Base-by-base conservation (phyloP, 2,797 vertebrate species). In the Neosalanx taihuensis region DNA sequence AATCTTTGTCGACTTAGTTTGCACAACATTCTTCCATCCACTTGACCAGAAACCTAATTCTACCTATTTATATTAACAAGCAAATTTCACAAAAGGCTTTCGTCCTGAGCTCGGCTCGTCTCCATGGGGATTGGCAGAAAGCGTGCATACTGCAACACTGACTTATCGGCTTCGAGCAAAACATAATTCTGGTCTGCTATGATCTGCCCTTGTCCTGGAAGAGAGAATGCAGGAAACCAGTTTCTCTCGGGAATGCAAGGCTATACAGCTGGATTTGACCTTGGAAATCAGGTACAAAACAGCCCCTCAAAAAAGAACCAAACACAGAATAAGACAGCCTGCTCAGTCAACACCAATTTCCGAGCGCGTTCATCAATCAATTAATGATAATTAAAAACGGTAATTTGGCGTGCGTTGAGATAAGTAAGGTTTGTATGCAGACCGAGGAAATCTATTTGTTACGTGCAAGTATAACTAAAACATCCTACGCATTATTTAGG, bases 231-330 rank as follows among this genome's bases (percentile, higher is more conserved):
- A 46, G 9, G 41, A 46, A 46, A 46, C 41, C 41, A 12, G 41
- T 12, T 46, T 17, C 3, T 61, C 69, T 33, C 76, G 84, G 88
- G 87, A 91, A 90, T 90, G 86, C 49, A 72, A 84, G 77, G 75
- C 74, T 66, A 41, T 66, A 41, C 67, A 64, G 78, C 72, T 59
- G 66, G 75, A 83, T 76, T 72, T 70, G 72, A 80, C 75, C 63
- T 23, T 41, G 6, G 68, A 76, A 72, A 71, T 63, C 71, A 75
- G 33, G 61, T 72, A 60, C 35, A 70, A 73, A 57, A 31, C 60
- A 56, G 37, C 67, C 15, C 9, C 46, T 12, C 46, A 70, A 59
- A 62, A 60, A 61, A 9, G 23, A 51, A 51, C 29, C n/a, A 30
- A 56, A 56, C 18, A 68, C 49, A 33, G 7, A 30, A n/a, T 15